These are phyloP conservation scores for Struthio camelus DNA, from an alignment of 2,113 vertebrate genomes.

Conservation along the genomic window DNA sequence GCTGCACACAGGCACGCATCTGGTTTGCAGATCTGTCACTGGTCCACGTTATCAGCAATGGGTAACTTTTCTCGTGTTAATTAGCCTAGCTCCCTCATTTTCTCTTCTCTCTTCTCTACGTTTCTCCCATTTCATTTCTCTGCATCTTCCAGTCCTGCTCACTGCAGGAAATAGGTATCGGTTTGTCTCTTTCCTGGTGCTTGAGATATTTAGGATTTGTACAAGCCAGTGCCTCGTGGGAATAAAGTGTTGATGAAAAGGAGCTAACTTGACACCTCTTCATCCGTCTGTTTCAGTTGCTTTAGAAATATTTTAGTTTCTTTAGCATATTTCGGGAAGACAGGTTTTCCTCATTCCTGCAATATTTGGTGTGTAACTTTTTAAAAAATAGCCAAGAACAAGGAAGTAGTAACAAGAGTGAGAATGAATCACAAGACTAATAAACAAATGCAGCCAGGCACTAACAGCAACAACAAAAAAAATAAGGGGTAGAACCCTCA, in stretches of 20 bases:
- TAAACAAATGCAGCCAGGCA: not conserved
- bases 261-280: not conserved
- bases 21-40: not conserved
- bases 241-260: not conserved
- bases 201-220: not conserved
- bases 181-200: not conserved
- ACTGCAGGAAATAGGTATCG: not conserved
- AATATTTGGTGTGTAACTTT: not conserved
- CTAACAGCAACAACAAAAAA: not conserved
- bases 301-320: not conserved
- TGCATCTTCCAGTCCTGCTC: not conserved
- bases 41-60: not conserved
- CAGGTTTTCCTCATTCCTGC: not conserved
- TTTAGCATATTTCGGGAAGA: not conserved
- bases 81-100: not conserved
- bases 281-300: not conserved
- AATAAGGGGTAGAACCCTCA: not conserved
- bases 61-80: not conserved
- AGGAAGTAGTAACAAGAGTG: not conserved
- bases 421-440: slow-evolving; percentile 7
- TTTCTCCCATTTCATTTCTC: not conserved
- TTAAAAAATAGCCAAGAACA: slow-evolving; percentile 3
- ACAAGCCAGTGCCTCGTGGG: not conserved
- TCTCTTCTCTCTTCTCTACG: not conserved
- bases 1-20: not conserved